Evolutionary conservation across 2,888 invertebrate genomes (phyloP).

Genomic region (Pseudoips prasinana): DNA sequence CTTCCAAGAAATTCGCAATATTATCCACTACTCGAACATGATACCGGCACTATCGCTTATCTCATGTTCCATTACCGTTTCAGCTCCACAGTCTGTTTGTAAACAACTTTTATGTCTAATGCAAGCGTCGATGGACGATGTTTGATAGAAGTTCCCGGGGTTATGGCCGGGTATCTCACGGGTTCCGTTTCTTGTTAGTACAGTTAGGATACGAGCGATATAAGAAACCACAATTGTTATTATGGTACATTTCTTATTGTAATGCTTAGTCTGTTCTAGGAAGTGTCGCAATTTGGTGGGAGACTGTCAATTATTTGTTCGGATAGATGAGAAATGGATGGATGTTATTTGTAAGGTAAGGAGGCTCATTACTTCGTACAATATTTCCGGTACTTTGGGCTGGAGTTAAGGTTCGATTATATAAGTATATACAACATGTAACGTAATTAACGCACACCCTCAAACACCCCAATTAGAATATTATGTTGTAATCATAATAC

Average conservation of each 20-base stretch:
- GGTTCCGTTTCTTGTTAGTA: constrained; percentile 33
- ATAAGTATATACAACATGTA: too few species aligned
- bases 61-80: constrained; percentile 11
- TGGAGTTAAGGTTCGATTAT: too few species aligned
- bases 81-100: not conserved
- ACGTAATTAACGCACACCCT: too few species aligned
- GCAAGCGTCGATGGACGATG: constrained; percentile 10
- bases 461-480: too few species aligned
- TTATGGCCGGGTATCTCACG: constrained; percentile 22
- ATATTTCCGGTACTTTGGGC: too few species aligned
- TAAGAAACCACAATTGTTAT: constrained; percentile 24
- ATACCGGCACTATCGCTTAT: not conserved
- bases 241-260: constrained; percentile 23
- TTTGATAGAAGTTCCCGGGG: not conserved
- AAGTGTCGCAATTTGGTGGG: constrained; percentile 1
- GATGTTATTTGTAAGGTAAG: too few species aligned
- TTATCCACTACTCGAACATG: not conserved
- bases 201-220: constrained; percentile 25
- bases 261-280: constrained; percentile 7
- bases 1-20: constrained; percentile 24
- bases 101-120: not conserved
- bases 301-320: too few species aligned
- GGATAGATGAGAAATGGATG: too few species aligned
- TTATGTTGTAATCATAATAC: too few species aligned
- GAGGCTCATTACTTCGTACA: too few species aligned